These are phyloP conservation scores for Pseudorhombus dupliciocellatus DNA, from an alignment of 2,113 vertebrate species.

Conservation along the genomic window DNA sequence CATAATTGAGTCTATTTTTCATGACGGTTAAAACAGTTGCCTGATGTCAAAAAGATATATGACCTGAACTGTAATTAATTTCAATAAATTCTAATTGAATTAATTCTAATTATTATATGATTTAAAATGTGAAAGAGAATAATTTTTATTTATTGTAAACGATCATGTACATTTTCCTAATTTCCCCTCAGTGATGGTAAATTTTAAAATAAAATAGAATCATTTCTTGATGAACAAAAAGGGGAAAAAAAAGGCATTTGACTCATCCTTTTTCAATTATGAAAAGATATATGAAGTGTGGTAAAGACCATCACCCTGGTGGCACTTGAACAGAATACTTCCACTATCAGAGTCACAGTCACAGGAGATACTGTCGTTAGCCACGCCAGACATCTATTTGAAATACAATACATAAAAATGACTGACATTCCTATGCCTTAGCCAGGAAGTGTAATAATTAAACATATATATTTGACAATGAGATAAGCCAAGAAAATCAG, in stretches of 20 bases:
- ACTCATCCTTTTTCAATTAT: constrained; percentile 14
- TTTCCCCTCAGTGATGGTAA: neutral
- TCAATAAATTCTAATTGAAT: constrained; percentile 3
- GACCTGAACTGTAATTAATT: neutral
- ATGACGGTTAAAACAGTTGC: neutral
- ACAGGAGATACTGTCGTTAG: constrained; percentile 43
- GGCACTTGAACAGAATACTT: constrained; percentile 28
- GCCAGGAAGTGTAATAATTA: constrained; percentile 59
- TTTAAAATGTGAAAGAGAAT: constrained; percentile 8
- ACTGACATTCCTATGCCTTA: constrained; percentile 55
- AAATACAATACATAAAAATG: constrained; percentile 44
- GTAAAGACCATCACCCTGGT: constrained; percentile 31
- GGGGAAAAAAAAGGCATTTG: constrained; percentile 23
- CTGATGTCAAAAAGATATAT: constrained; percentile 7
- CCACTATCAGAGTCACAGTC: constrained; percentile 39
- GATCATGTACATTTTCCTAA: neutral
- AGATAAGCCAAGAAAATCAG: constrained; percentile 54
- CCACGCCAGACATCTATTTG: constrained; percentile 44
- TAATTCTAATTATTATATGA: constrained; percentile 17
- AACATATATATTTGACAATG: constrained; percentile 69
- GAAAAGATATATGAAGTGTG: constrained; percentile 12
- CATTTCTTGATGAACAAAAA: neutral
- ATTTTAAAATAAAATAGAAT: neutral
- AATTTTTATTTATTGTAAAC: constrained; percentile 9
- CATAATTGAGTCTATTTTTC: constrained; percentile 1